Evolutionary conservation across 2,888 invertebrate genomes (phyloP), one percentile per base, ranked within the genome.

Genomic region (Apodemia duryi): DNA sequence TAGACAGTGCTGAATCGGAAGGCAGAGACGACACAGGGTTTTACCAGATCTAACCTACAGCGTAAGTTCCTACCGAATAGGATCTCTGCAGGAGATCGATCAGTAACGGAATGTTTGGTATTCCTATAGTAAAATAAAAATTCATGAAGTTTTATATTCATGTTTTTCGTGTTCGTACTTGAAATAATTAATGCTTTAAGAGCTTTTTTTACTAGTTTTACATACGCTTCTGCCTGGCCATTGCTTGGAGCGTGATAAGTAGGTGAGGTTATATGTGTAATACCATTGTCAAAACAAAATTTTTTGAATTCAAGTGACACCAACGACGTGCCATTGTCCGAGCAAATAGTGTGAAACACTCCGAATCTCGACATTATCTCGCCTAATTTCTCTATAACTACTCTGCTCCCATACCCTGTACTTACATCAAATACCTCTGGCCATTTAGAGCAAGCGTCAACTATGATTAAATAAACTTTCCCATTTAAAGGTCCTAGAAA

Each of bases 191-290:
- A 46, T 29, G 49, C 32, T 63, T 63, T 46, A 13, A 63, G 29
- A 9, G 1, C 62, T 63, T 63, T 63, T 63, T 49, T 63, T 63
- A 29, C 28, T 63, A 63, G 51, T 63, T 63, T 63, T 32, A 63
- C 51, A 9, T 11, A 49, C 28, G 46, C 29, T 49, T 63, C 62
- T 2, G 62, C 62, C 29, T 63, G 21, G 21, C 21, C 21, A 21
- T 21, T 21, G 21, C 21, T 21, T 21, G 21, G 21, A 1, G 21
- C 21, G 21, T 21, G 21, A 21, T 21, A 21, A 21, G 21, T 21
- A 21, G 21, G 21, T 21, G 21, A 21, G 21, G 21, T 21, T 21
- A 21, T 21, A 21, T 21, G 21, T 21, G 21, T 21, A 21, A 21
- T 21, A 1, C 21, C 62, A 49, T 63, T 63, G 28, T 28, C 21